These are phyloP conservation scores for Linyphia triangularis DNA, from an alignment of 2,888 invertebrate genomes.

Conservation along the genomic window DNA sequence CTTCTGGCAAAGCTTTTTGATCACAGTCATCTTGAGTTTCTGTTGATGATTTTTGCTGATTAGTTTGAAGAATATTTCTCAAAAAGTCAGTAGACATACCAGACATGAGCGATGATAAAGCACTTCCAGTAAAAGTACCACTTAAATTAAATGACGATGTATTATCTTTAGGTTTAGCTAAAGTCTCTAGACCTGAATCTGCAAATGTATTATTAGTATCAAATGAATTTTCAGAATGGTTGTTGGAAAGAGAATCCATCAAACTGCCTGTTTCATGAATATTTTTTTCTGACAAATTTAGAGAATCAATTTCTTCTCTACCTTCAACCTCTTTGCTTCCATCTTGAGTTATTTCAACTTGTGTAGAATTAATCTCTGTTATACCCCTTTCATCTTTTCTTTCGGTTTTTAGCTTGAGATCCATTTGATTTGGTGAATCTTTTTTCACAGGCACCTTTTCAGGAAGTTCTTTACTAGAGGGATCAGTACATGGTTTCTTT, in stretches of 20 bases:
- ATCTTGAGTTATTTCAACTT: background rate
- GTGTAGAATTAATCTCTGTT: too few species aligned
- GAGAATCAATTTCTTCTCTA: background rate
- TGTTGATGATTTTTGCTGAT: background rate
- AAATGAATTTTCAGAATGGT: background rate
- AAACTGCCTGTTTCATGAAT: background rate
- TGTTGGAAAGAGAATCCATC: background rate
- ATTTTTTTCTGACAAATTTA: background rate
- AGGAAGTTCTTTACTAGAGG: background rate
- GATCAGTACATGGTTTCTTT: conserved; percentile 22
- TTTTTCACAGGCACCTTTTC: background rate
- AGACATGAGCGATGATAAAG: background rate
- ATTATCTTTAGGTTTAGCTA: background rate
- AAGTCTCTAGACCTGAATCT: background rate
- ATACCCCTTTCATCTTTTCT: background rate
- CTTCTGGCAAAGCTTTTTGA: background rate
- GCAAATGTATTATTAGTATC: background rate
- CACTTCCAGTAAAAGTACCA: background rate
- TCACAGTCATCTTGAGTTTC: background rate
- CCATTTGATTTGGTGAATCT: background rate
- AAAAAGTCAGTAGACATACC: conserved; percentile 22
- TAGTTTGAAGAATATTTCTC: conserved; percentile 28
- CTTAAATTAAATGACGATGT: background rate
- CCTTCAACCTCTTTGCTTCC: background rate
- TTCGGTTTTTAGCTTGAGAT: too few species aligned